Evolutionary conservation across 2,113 vertebrate species (phyloP).

Genomic region (Stegostoma tigrinum): DNA sequence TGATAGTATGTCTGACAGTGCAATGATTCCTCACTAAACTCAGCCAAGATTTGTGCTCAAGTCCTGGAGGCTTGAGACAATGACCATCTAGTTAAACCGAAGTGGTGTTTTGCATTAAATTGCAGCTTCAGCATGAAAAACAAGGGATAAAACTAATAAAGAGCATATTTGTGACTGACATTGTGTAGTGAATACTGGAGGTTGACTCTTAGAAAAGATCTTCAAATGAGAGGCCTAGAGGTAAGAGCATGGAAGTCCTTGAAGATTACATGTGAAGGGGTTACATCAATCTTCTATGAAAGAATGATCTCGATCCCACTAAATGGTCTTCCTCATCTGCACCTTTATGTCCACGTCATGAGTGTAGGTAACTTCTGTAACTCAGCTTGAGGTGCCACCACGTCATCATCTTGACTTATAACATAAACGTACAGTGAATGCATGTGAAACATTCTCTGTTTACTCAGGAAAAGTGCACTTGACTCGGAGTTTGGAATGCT

Average conservation of each 20-base stretch:
- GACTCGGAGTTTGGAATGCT: not conserved
- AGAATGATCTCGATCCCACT: not conserved
- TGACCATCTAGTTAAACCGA: not conserved
- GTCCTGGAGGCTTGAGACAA: not conserved
- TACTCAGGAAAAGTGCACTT: not conserved
- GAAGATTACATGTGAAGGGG: not conserved
- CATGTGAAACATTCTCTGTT: not conserved
- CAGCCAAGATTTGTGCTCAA: not conserved
- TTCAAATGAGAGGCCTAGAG: not conserved
- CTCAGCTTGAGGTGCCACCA: not conserved
- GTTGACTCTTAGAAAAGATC: not conserved
- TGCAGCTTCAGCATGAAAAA: not conserved
- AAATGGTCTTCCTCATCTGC: not conserved
- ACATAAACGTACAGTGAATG: not conserved
- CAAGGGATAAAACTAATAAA: not conserved
- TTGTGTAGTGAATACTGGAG: not conserved
- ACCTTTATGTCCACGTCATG: not conserved
- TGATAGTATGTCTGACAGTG: too few species aligned
- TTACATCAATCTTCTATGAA: not conserved
- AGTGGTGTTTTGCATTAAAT: not conserved
- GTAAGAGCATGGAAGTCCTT: not conserved
- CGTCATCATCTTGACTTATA: not conserved
- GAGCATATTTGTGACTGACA: not conserved
- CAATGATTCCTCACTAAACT: too few species aligned
- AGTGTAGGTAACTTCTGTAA: not conserved